phyloP scores from a whole-genome alignment of 1,140 invertebrate genomes.

The Aleiodes sp. region DNA sequence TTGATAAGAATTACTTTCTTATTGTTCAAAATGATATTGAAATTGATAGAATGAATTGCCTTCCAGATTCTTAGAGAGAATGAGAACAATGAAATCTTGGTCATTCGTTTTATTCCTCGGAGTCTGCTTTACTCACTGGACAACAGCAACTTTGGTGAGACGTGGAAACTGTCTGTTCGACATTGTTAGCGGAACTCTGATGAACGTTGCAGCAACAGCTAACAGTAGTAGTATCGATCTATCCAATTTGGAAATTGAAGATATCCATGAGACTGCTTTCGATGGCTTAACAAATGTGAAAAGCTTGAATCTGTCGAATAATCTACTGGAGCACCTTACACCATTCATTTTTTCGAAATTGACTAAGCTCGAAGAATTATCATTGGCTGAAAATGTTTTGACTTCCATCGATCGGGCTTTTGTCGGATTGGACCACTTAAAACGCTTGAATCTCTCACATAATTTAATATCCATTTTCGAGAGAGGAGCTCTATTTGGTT shows the following conservation, averaged over 20 bases:
- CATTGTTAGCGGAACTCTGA: conserved; percentile 37
- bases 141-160: not conserved
- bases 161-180: conserved; percentile 30
- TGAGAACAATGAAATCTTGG: too few relatives aligned
- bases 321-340: conserved; percentile 40
- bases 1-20: too few relatives aligned
- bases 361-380: conserved; percentile 39
- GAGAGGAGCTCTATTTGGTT: conserved; percentile 40
- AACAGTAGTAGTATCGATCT: conserved; percentile 30
- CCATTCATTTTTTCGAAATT: conserved; percentile 47
- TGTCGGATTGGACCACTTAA: conserved; percentile 45
- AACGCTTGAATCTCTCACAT: conserved; percentile 41
- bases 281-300: conserved; percentile 39
- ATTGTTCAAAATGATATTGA: too few relatives aligned
- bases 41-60: too few relatives aligned
- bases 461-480: conserved; percentile 42
- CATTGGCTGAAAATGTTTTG: conserved; percentile 42
- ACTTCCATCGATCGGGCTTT: conserved; percentile 27
- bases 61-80: too few relatives aligned
- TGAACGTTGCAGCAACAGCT: not conserved
- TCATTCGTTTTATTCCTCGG: conserved; percentile 38
- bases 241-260: conserved; percentile 30
- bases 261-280: conserved; percentile 41
- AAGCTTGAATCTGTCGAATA: conserved; percentile 41
- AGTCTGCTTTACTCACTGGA: not conserved